These are phyloP conservation scores for Drosophila nigricruria DNA, from an alignment of 2,888 invertebrate genomes.

Conservation along the genomic window DNA sequence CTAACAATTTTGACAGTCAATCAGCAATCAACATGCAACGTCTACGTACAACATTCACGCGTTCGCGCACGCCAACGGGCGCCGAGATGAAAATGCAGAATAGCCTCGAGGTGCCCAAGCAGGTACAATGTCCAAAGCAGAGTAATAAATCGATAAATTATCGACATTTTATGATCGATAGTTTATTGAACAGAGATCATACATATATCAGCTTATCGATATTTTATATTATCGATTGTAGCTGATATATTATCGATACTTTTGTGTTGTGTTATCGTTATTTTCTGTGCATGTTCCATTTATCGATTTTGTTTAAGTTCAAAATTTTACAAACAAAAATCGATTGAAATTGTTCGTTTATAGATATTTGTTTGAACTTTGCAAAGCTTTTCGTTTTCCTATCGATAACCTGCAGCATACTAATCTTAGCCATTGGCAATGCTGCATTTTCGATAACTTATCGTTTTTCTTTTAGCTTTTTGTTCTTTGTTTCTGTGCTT, in stretches of 20 bases:
- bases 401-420: slow-evolving; percentile 24
- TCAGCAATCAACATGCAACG: slow-evolving; percentile 79
- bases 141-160: background rate
- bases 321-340: background rate
- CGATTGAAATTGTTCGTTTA: background rate
- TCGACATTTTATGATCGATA: slow-evolving; percentile 12
- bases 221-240: background rate
- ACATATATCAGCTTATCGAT: background rate
- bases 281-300: background rate
- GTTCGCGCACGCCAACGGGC: slow-evolving; percentile 94
- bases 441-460: slow-evolving; percentile 14
- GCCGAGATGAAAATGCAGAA: slow-evolving; percentile 96
- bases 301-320: background rate
- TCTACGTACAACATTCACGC: slow-evolving; percentile 94
- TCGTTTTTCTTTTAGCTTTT: slow-evolving; percentile 16
- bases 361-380: background rate
- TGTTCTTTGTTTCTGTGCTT: background rate
- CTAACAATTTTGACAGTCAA: background rate
- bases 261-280: slow-evolving; percentile 3
- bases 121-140: slow-evolving; percentile 85
- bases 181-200: background rate
- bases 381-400: background rate
- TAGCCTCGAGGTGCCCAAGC: slow-evolving; percentile 95
- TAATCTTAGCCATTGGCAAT: background rate
- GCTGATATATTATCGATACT: slow-evolving; percentile 3